Percentiles rank a stretch among this genome's conserved stretches.
Conservation (phyloP, 1,140 invertebrate species). For the Macrostomum lignano region DNA sequence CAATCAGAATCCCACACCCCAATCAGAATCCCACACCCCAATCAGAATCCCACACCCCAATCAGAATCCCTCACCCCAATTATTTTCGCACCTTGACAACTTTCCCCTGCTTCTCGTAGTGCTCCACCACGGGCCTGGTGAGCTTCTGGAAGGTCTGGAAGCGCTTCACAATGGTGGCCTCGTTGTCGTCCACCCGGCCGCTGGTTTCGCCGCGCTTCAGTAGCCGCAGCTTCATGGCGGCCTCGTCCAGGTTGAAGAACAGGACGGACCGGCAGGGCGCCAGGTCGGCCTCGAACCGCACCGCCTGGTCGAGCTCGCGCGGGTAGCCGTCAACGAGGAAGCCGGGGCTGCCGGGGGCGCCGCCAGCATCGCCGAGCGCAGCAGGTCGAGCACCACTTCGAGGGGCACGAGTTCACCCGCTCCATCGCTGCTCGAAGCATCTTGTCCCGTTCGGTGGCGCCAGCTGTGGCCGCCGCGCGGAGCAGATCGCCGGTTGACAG, state of each 20-base stretch:
- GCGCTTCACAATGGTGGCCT: slow-evolving; percentile 71
- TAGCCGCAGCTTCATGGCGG: slow-evolving; percentile 51
- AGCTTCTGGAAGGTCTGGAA: slow-evolving; percentile 66
- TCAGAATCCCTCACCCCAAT: too few relatives aligned
- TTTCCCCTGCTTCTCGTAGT: slow-evolving; percentile 49
- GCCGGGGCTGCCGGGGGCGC: slow-evolving; percentile 11
- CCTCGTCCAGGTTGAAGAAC: slow-evolving; percentile 52
- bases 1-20: too few relatives aligned
- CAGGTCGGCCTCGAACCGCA: slow-evolving; percentile 53
- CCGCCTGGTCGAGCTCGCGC: slow-evolving; percentile 49
- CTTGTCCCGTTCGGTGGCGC: slow-evolving; percentile 24
- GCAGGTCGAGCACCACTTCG: slow-evolving; percentile 20
- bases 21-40: too few relatives aligned
- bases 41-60: too few relatives aligned
- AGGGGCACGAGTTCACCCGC: slow-evolving; percentile 50
- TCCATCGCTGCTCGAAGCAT: slow-evolving; percentile 37
- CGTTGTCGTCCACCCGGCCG: slow-evolving; percentile 80
- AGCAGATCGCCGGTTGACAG: slow-evolving; percentile 28
- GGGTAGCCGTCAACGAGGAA: slow-evolving; percentile 67
- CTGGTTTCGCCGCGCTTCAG: slow-evolving; percentile 56
- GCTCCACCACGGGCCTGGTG: slow-evolving; percentile 56
- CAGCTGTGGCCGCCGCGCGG: slow-evolving; percentile 24
- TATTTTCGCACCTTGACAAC: slow-evolving; percentile 28
- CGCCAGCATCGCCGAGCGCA: slow-evolving; percentile 20
- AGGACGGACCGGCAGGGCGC: slow-evolving; percentile 46